A percentile compares a stretch with the other conserved stretches of the same genome.
Conservation (phyloP, 2,797 vertebrate species). For the Rhinichthys osculus region DNA sequence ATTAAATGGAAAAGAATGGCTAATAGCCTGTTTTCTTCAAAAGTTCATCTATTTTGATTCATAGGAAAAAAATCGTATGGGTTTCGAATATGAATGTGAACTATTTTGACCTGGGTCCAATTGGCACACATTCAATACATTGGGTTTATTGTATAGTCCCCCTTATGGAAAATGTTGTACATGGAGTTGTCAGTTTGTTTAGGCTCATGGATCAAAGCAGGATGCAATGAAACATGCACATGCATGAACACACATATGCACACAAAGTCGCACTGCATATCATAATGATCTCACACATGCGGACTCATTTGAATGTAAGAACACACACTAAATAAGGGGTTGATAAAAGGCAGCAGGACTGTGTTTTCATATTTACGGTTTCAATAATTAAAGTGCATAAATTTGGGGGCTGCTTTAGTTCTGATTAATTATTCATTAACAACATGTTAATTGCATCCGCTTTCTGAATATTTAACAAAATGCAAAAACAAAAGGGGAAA, state of each 20-base stretch:
- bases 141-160: not conserved
- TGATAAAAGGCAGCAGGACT: conserved; percentile 60
- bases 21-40: not conserved
- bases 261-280: not conserved
- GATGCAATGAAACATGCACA: conserved; percentile 33
- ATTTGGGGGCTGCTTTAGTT: conserved; percentile 87
- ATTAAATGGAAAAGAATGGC: not conserved
- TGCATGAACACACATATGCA: conserved; percentile 45
- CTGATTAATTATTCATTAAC: conserved; percentile 95
- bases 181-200: not conserved
- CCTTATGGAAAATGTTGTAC: not conserved
- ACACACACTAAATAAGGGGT: conserved; percentile 54
- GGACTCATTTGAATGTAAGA: conserved; percentile 56
- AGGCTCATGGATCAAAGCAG: not conserved
- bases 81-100: not conserved
- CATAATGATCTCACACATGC: conserved; percentile 38
- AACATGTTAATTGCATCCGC: conserved; percentile 89
- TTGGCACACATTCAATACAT: not conserved
- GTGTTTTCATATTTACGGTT: conserved; percentile 87
- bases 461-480: conserved; percentile 92
- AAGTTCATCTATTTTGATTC: not conserved
- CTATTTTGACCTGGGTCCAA: not conserved
- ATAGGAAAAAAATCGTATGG: not conserved
- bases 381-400: conserved; percentile 91
- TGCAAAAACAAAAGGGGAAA: conserved; percentile 77